phyloP scores from a whole-genome alignment of 2,888 invertebrate genomes.

The Harpalus rufipes region DNA sequence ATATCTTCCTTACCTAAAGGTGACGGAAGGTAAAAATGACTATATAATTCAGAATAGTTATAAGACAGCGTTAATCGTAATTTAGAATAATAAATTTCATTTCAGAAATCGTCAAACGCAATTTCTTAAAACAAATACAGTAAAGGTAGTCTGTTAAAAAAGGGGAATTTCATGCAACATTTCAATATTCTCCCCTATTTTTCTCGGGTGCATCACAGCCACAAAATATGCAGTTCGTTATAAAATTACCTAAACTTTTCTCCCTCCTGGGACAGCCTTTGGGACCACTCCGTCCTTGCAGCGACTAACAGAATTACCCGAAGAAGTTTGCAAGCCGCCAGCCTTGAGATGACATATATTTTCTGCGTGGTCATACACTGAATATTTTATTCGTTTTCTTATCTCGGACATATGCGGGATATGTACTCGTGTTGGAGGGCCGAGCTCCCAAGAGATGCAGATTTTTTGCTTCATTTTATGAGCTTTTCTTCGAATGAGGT shows the following conservation, averaged over 20 bases:
- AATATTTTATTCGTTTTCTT: slow-evolving; percentile 63
- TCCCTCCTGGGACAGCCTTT: not conserved
- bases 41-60: too few relatives aligned
- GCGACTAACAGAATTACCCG: slow-evolving; percentile 51
- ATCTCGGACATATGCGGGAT: slow-evolving; percentile 41
- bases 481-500: slow-evolving; percentile 47
- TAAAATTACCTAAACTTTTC: not conserved
- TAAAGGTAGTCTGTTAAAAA: too few relatives aligned
- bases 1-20: too few relatives aligned
- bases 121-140: too few relatives aligned
- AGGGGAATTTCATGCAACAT: too few relatives aligned
- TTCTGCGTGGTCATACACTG: slow-evolving; percentile 52
- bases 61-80: too few relatives aligned
- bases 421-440: slow-evolving; percentile 34
- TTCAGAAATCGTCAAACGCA: too few relatives aligned
- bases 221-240: not conserved
- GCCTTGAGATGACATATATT: slow-evolving; percentile 60
- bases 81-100: too few relatives aligned
- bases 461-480: slow-evolving; percentile 47
- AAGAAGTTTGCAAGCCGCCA: slow-evolving; percentile 43
- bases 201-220: not conserved
- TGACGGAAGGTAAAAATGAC: too few relatives aligned
- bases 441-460: slow-evolving; percentile 23
- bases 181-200: too few relatives aligned
- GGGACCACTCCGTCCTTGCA: slow-evolving; percentile 18